phyloP scores from a whole-genome alignment of 1,140 invertebrate species.

The Mesaphorura yosii region DNA sequence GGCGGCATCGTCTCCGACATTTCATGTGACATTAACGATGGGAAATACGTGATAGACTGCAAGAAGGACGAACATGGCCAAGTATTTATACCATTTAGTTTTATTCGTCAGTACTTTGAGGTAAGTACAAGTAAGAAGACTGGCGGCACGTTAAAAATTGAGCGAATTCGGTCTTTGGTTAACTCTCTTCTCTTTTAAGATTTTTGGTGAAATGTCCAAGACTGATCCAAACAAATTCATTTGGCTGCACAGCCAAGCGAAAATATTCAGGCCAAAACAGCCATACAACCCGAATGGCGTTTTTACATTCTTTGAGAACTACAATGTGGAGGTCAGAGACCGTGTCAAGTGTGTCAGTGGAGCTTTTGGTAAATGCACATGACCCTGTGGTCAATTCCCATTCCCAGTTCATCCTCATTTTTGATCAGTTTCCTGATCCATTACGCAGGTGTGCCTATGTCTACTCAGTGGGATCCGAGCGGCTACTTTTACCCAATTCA shows the following conservation, averaged over 20 bases:
- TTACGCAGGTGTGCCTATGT: slow-evolving; percentile 41
- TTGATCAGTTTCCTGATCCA: slow-evolving; percentile 44
- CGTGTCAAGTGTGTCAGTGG: slow-evolving; percentile 91
- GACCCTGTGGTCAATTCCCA: slow-evolving; percentile 42
- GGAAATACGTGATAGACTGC: slow-evolving; percentile 71
- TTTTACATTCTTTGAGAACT: slow-evolving; percentile 94
- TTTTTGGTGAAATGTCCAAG: slow-evolving; percentile 60
- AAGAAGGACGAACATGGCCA: slow-evolving; percentile 66
- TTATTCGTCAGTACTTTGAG: slow-evolving; percentile 89
- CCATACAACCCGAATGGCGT: slow-evolving; percentile 77
- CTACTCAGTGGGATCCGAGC: slow-evolving; percentile 46
- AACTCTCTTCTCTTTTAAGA: slow-evolving; percentile 38
- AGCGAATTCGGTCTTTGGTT: slow-evolving; percentile 10
- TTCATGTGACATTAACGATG: slow-evolving; percentile 56
- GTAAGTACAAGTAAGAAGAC: slow-evolving; percentile 39
- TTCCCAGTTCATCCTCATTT: slow-evolving; percentile 92
- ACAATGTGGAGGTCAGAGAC: slow-evolving; percentile 90
- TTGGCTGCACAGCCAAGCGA: slow-evolving; percentile 89
- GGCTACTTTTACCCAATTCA: slow-evolving; percentile 97
- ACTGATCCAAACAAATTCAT: slow-evolving; percentile 68
- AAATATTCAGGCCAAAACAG: slow-evolving; percentile 73
- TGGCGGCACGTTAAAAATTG: background rate
- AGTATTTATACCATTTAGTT: slow-evolving; percentile 83
- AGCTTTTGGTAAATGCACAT: slow-evolving; percentile 49
- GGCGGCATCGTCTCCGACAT: slow-evolving; percentile 15